Conservation (phyloP, 2,113 vertebrate species). For the Willisornis vidua region DNA sequence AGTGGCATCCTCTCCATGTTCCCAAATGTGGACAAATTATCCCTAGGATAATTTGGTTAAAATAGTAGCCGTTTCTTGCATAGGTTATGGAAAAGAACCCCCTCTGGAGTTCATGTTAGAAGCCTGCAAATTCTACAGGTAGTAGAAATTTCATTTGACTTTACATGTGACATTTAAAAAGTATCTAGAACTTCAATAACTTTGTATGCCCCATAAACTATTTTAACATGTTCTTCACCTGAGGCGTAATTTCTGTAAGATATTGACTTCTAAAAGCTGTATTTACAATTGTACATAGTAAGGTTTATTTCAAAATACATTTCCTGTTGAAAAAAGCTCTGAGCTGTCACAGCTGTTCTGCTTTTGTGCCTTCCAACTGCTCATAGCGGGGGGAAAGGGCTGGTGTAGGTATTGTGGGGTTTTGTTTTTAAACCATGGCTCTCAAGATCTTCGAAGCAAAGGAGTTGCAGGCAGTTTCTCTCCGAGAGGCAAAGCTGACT, state of each 20-base stretch:
- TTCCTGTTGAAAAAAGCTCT: not conserved
- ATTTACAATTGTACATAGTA: not conserved
- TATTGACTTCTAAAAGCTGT: not conserved
- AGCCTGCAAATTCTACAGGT: not conserved
- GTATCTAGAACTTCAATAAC: not conserved
- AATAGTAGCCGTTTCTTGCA: not conserved
- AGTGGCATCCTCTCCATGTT: not conserved
- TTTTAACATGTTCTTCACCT: not conserved
- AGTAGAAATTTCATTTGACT: not conserved
- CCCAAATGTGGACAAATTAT: not conserved
- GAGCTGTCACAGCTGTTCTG: not conserved
- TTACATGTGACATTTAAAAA: not conserved
- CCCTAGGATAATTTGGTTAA: not conserved
- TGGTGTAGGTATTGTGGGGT: not conserved
- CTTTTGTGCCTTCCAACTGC: not conserved
- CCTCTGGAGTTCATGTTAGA: not conserved
- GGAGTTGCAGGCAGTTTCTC: not conserved
- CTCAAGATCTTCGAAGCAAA: not conserved
- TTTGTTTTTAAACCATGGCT: not conserved
- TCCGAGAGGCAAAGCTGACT: not conserved
- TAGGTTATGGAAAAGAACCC: not conserved
- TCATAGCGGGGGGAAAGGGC: not conserved
- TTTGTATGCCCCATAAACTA: not conserved
- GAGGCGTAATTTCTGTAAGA: not conserved
- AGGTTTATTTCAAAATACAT: not conserved